Evolutionary conservation across 2,797 vertebrate species (phyloP).

Genomic region (Gymnopithys bicolor): DNA sequence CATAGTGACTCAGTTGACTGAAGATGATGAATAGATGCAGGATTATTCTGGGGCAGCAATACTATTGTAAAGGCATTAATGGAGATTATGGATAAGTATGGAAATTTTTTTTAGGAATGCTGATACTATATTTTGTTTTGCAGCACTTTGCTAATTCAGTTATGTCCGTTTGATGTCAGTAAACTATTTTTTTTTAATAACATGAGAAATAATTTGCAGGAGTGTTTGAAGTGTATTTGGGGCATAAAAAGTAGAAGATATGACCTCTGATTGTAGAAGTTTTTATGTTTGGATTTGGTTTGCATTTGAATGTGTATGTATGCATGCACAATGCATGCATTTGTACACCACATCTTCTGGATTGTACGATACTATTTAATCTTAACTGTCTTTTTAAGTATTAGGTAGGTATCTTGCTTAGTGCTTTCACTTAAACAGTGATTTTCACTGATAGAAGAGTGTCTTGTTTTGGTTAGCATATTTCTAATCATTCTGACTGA

Average conservation of each 20-base stretch:
- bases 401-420: background rate
- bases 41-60: conserved; percentile 56
- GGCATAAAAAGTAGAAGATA: background rate
- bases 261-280: background rate
- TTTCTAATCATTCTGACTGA: background rate
- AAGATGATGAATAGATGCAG: conserved; percentile 62
- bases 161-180: background rate
- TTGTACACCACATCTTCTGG: background rate
- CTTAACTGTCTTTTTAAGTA: background rate
- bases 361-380: background rate
- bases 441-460: background rate
- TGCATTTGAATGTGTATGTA: background rate
- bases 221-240: background rate
- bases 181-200: background rate
- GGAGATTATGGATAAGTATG: conserved; percentile 51
- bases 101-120: conserved; percentile 51
- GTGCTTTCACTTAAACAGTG: background rate
- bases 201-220: background rate
- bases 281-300: background rate
- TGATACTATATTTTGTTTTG: background rate
- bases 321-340: accelerated
- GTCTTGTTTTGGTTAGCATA: background rate
- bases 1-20: background rate
- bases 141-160: background rate
- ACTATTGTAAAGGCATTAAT: conserved; percentile 53